These are phyloP conservation scores for Cardiocondyla obscurior DNA, from an alignment of 1,140 invertebrate species.

Conservation along the genomic window DNA sequence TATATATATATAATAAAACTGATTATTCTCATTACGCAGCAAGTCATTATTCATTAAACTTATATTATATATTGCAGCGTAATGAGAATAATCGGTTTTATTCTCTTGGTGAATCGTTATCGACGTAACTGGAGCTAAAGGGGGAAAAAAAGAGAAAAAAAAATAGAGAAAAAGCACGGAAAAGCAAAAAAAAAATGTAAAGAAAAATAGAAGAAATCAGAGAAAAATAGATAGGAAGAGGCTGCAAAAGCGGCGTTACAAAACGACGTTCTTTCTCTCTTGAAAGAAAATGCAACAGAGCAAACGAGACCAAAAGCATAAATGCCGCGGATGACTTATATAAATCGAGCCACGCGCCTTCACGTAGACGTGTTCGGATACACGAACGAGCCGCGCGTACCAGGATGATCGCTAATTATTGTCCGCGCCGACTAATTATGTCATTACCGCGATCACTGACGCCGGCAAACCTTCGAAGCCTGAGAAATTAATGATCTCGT, in stretches of 20 bases:
- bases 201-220: too few relatives aligned
- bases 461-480: constrained; percentile 2
- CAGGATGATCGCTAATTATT: constrained; percentile 72
- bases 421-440: constrained; percentile 71
- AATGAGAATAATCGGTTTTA: constrained; percentile 26
- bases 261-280: constrained; percentile 22
- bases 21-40: constrained; percentile 23
- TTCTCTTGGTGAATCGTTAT: constrained; percentile 8
- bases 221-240: too few relatives aligned
- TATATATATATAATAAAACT: too few relatives aligned
- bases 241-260: constrained; percentile 26
- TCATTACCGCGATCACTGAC: constrained; percentile 77
- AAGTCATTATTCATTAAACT: too few relatives aligned
- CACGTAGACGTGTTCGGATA: constrained; percentile 62
- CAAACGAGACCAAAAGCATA: neutral
- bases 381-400: constrained; percentile 21
- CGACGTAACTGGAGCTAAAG: neutral
- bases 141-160: neutral
- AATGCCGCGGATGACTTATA: constrained; percentile 37
- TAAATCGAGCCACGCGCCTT: constrained; percentile 71
- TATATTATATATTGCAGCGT: constrained; percentile 32
- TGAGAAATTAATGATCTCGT: constrained; percentile 57
- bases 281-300: constrained; percentile 11
- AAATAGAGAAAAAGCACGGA: neutral
- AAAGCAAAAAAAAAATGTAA: too few relatives aligned